A percentile compares a stretch with the other conserved stretches of the same genome.
These are phyloP conservation scores for Pluvianellus socialis DNA, from an alignment of 2,113 vertebrate genomes.

Conservation along the genomic window DNA sequence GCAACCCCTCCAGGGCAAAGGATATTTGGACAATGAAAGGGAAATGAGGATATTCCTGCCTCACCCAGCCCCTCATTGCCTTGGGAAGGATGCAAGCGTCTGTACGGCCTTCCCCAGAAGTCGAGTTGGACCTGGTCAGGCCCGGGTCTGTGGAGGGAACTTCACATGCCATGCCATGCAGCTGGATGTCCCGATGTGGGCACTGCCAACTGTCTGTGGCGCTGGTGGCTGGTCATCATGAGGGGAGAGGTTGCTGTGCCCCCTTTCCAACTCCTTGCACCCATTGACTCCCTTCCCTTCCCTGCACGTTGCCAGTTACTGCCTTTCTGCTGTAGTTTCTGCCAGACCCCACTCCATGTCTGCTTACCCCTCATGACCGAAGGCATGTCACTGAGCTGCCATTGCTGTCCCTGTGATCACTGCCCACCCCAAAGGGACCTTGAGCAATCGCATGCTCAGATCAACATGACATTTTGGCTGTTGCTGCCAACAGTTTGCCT, in stretches of 20 bases:
- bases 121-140: not conserved
- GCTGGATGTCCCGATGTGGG: rapidly evolving
- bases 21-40: constrained; percentile 5
- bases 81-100: not conserved
- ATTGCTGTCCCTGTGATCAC: not conserved
- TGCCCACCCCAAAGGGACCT: not conserved
- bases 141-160: not conserved
- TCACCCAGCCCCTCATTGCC: not conserved
- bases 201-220: not conserved
- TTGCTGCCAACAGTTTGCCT: not conserved
- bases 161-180: not conserved
- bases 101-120: not conserved
- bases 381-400: not conserved
- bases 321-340: not conserved
- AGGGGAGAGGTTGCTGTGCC: not conserved
- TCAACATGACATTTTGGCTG: not conserved
- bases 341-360: not conserved
- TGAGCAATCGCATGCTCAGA: not conserved
- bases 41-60: constrained; percentile 33
- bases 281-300: not conserved
- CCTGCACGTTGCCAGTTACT: not conserved
- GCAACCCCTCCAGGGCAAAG: not conserved
- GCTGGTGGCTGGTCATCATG: rapidly evolving
- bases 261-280: not conserved
- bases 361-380: not conserved